These are phyloP conservation scores for Anoplopoma fimbria DNA, from an alignment of 2,113 vertebrate species.

Conservation along the genomic window DNA sequence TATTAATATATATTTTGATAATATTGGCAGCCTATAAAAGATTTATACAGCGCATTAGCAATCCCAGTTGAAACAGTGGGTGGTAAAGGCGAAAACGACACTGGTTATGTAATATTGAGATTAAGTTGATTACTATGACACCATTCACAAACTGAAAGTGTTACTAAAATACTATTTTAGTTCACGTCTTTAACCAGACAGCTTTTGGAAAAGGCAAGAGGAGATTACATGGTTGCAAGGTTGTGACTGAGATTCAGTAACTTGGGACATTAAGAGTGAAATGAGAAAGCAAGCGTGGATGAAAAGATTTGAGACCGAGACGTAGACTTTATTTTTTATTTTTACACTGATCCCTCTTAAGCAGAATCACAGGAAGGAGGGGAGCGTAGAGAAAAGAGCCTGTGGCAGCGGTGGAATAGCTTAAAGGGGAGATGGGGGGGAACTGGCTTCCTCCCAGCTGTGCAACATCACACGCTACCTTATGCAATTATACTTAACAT, in stretches of 20 bases:
- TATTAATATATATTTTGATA: background rate
- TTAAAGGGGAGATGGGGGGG: conserved; percentile 23
- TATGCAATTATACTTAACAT: conserved; percentile 40
- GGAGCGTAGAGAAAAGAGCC: conserved; percentile 30
- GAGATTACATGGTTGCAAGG: conserved; percentile 17
- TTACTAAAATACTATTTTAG: conserved; percentile 11
- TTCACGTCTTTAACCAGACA: conserved; percentile 12
- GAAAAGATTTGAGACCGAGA: conserved; percentile 31
- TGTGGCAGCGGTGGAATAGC: conserved; percentile 37
- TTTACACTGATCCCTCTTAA: conserved; percentile 36
- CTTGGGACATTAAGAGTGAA: conserved; percentile 45
- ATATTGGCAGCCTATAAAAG: background rate
- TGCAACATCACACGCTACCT: conserved; percentile 37
- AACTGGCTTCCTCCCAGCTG: conserved; percentile 42
- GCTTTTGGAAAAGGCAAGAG: conserved; percentile 16
- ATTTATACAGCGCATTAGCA: background rate
- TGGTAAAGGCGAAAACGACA: conserved; percentile 10
- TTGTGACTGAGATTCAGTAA: conserved; percentile 32
- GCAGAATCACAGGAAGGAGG: conserved; percentile 28
- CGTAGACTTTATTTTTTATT: conserved; percentile 35
- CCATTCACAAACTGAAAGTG: background rate
- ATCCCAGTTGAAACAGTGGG: background rate
- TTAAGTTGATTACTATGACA: conserved; percentile 10
- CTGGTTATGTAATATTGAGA: conserved; percentile 17
- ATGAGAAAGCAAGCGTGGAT: conserved; percentile 29